Evolutionary conservation across 2,797 vertebrate species (phyloP).

Genomic region (Acrossocheilus fasciatus): DNA sequence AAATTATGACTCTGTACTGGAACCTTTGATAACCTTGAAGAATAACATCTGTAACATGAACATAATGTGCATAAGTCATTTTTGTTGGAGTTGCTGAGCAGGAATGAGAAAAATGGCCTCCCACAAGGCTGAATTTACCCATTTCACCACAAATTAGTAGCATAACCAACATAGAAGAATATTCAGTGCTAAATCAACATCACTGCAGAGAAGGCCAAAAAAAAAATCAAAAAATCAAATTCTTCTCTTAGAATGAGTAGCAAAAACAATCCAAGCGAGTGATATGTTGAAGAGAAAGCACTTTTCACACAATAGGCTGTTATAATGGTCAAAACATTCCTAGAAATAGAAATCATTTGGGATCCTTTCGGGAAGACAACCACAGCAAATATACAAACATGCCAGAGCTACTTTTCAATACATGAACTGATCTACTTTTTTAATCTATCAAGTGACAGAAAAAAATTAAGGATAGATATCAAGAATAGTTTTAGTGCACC

Average conservation of each 20-base stretch:
- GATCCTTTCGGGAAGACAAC: not conserved
- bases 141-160: conserved; percentile 58
- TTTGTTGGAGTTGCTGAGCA: conserved; percentile 33
- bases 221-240: conserved; percentile 67
- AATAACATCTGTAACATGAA: not conserved
- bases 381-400: conserved; percentile 8
- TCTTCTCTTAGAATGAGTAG: conserved; percentile 69
- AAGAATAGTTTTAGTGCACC: not conserved
- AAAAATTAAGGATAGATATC: not conserved
- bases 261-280: conserved; percentile 67
- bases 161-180: conserved; percentile 53
- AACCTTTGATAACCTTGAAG: not conserved
- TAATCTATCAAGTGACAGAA: conserved; percentile 1
- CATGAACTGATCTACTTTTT: not conserved
- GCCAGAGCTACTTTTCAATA: not conserved
- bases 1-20: not conserved
- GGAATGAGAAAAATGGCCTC: conserved; percentile 60
- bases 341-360: conserved; percentile 8
- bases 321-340: conserved; percentile 17
- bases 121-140: conserved; percentile 46
- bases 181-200: conserved; percentile 38
- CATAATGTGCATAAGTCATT: conserved; percentile 6
- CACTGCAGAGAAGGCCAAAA: conserved; percentile 64
- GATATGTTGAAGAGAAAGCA: conserved; percentile 69
- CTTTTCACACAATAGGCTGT: conserved; percentile 60